These are phyloP conservation scores for Notodromas monacha DNA, from an alignment of 2,888 invertebrate species.

Conservation along the genomic window DNA sequence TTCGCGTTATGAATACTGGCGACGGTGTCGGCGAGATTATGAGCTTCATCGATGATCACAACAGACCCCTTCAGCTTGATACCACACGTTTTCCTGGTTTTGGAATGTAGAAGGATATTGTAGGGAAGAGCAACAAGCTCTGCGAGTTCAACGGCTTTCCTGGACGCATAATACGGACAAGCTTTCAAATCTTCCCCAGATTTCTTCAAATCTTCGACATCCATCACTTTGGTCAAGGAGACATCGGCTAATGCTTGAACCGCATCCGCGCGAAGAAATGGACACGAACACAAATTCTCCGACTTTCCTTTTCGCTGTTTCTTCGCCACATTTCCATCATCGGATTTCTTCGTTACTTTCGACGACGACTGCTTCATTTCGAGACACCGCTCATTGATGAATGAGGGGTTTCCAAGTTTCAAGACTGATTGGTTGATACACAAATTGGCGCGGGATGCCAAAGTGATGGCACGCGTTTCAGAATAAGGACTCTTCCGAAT, in stretches of 20 bases:
- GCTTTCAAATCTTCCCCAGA: constrained; percentile 31
- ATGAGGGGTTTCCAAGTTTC: constrained; percentile 30
- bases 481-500: constrained; percentile 44
- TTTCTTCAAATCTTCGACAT: constrained; percentile 52
- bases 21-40: constrained; percentile 68
- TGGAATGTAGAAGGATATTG: constrained; percentile 41
- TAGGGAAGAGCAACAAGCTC: constrained; percentile 42
- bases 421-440: constrained; percentile 55
- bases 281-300: neutral
- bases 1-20: constrained; percentile 49
- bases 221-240: constrained; percentile 30
- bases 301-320: constrained; percentile 12
- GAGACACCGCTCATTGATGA: constrained; percentile 51
- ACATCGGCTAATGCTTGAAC: constrained; percentile 17
- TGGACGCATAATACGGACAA: constrained; percentile 74
- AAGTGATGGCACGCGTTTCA: constrained; percentile 34
- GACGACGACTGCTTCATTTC: constrained; percentile 46
- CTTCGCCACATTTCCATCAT: constrained; percentile 21
- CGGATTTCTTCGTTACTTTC: constrained; percentile 23
- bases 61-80: constrained; percentile 36
- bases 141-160: constrained; percentile 45
- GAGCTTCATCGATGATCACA: constrained; percentile 73
- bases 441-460: constrained; percentile 66
- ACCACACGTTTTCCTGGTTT: constrained; percentile 36
- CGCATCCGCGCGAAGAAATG: neutral